phyloP scores from a whole-genome alignment of 2,888 invertebrate genomes.

The Callosobruchus maculatus region DNA sequence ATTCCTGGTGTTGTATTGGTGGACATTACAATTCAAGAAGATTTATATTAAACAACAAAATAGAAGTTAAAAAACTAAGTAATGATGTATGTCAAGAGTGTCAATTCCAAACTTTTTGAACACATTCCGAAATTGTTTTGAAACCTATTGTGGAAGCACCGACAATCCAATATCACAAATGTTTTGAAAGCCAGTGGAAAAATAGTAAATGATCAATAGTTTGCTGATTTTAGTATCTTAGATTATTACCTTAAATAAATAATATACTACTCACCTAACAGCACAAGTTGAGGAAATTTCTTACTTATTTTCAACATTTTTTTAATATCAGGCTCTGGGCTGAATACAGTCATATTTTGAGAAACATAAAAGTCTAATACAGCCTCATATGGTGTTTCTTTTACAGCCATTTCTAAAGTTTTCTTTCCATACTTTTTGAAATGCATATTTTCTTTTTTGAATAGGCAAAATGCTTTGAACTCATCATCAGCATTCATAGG shows the following conservation, averaged over 20 bases:
- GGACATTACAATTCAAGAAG: too few species aligned
- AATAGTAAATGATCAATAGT: not conserved
- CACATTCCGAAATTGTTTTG: too few species aligned
- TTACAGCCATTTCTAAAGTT: conserved; percentile 64
- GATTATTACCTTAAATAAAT: too few species aligned
- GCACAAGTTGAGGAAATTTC: conserved; percentile 66
- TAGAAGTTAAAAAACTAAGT: too few species aligned
- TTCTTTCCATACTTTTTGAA: conserved; percentile 63
- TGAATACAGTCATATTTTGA: conserved; percentile 66
- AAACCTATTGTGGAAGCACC: too few species aligned
- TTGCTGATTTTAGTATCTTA: too few species aligned
- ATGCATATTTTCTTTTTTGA: conserved; percentile 67
- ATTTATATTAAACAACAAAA: too few species aligned
- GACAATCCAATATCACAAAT: too few species aligned
- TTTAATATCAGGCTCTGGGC: conserved; percentile 60
- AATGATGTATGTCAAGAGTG: too few species aligned
- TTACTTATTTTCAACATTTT: conserved; percentile 63
- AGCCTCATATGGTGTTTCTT: conserved; percentile 64
- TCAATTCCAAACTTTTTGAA: too few species aligned
- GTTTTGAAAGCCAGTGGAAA: too few species aligned
- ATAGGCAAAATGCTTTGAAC: conserved; percentile 59
- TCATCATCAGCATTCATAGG: conserved; percentile 63
- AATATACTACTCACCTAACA: conserved; percentile 57
- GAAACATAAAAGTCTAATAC: conserved; percentile 63
- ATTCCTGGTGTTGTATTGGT: too few species aligned